Base-by-base conservation (phyloP, 1,140 invertebrate genomes). In the Leucophenga varia region DNA sequence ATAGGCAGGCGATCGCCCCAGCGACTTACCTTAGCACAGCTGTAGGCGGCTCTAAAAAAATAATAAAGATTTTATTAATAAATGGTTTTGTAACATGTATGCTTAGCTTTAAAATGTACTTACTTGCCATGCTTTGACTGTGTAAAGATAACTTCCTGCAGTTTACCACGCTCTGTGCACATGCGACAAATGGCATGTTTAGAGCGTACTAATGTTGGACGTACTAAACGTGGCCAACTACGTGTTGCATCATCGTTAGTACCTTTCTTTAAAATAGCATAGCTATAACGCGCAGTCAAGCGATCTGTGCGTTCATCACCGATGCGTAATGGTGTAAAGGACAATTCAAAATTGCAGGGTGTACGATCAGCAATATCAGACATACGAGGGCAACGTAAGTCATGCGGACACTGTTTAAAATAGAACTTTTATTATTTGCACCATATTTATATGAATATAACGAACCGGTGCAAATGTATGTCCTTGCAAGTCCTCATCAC, bases 231-330 rank as follows among this genome's bases (percentile, higher is more conserved):
- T 1, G 91, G 90, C 91, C 91, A 95, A 18, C 81, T 74, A 2
- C 78, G 57, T 40, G 81, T 77, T 16, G 72, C 25, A 38, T 74
- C 64, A 12, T 75, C 57, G 57, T 81, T 75, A 2, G 60, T 69
- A 76, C 89, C 89, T 84, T 90, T 92, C 67, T 83, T 87, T 14
- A 94, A 72, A 35, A 95, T 82, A 0, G 92, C 77, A 72, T 91
- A 93, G 6, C 84, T 86, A 74, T 82, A 91, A 16, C 79, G 46
- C 54, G 89, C 85, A 12, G 68, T 75, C 21, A 64, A 59, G 0
- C 76, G 49, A 52, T 78, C 64, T 3, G 60, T 49, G 39, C 75
- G 75, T 2, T 73, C 60, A 5, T 61, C 53, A 25, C 54, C 68
- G 49, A 85, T 77, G 19, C 77, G 76, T 45, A 89, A 60, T 1